Conservation (phyloP, 2,113 vertebrate species). For the Colossoma macropomum region DNA sequence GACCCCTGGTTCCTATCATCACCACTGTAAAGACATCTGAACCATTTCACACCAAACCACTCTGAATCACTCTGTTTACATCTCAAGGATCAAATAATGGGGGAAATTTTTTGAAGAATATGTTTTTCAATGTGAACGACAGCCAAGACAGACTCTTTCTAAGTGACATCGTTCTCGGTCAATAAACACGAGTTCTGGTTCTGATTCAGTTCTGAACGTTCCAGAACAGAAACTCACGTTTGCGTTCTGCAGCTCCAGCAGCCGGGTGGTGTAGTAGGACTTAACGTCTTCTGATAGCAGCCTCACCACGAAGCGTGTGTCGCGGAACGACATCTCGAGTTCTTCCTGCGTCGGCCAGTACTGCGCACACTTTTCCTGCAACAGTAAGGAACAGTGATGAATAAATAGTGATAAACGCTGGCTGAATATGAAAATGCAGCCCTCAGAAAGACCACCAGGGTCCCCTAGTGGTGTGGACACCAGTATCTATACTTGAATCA, state of each 20-base stretch:
- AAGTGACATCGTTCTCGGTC: no score
- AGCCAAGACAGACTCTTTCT: no score
- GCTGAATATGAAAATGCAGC: not conserved
- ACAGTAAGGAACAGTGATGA: not conserved
- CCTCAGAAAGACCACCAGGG: no score
- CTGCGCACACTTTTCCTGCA: slow-evolving; percentile 96
- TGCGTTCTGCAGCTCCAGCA: slow-evolving; percentile 89
- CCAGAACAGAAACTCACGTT: slow-evolving; percentile 77
- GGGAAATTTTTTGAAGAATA: no score
- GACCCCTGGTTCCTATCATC: no score
- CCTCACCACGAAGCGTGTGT: slow-evolving; percentile 90
- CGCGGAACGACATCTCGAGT: slow-evolving; percentile 86
- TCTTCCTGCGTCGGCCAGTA: slow-evolving; percentile 94
- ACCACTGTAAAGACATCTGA: no score
- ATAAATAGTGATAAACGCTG: not conserved
- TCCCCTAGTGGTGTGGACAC: no score
- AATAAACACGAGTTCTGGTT: not conserved
- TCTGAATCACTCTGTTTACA: no score
- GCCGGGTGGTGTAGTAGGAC: slow-evolving; percentile 90
- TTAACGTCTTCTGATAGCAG: slow-evolving; percentile 91
- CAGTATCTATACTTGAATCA: no score
- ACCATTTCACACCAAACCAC: no score
- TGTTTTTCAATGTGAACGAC: no score
- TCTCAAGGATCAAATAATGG: no score
- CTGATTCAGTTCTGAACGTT: not conserved